Conservation (phyloP, 2,888 invertebrate genomes). For the Erebia epiphron region DNA sequence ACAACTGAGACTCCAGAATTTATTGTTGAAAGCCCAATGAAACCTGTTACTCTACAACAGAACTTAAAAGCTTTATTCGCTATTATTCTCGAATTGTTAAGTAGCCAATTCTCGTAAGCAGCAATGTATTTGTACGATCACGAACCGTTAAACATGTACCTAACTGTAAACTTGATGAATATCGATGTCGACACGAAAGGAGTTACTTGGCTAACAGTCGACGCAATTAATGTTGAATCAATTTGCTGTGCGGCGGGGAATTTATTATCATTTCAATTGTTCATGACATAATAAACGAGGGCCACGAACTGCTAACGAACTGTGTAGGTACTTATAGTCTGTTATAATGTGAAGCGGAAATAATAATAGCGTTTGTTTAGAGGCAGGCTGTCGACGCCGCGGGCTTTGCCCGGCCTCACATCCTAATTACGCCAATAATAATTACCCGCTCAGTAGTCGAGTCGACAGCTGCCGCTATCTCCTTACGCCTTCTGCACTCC, state of each 20-base stretch:
- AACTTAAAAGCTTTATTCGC: conserved; percentile 38
- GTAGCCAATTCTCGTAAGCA: conserved; percentile 24
- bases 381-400: conserved; percentile 68
- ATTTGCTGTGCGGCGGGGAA: conserved; percentile 64
- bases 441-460: conserved; percentile 72
- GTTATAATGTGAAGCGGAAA: conserved; percentile 76
- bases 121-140: conserved; percentile 48
- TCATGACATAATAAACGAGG: conserved; percentile 63
- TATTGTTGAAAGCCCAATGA: conserved; percentile 52
- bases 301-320: conserved; percentile 62
- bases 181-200: conserved; percentile 47
- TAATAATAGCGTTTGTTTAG: conserved; percentile 77
- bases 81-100: conserved; percentile 34
- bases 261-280: conserved; percentile 73
- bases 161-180: conserved; percentile 60
- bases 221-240: conserved; percentile 71
- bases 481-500: conserved; percentile 56
- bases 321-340: conserved; percentile 44
- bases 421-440: conserved; percentile 82
- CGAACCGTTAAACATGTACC: conserved; percentile 67
- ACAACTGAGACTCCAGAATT: conserved; percentile 64
- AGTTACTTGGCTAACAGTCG: conserved; percentile 58
- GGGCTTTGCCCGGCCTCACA: conserved; percentile 69
- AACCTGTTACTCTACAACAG: conserved; percentile 40
- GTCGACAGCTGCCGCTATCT: conserved; percentile 52